Conservation (phyloP, 2,888 invertebrate genomes). For the Chloroclystis v-ata region DNA sequence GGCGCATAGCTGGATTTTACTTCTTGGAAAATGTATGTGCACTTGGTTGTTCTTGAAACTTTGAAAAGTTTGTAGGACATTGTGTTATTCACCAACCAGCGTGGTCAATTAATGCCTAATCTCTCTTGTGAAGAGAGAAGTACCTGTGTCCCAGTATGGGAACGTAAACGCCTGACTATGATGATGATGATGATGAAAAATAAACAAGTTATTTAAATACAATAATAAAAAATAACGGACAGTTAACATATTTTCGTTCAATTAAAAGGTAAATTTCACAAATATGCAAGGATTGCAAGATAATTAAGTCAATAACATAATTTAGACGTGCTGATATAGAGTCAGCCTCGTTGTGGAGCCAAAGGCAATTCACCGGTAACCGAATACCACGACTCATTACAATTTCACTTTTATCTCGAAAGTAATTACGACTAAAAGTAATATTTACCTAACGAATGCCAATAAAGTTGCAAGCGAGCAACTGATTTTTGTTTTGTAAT, state of each 20-base stretch:
- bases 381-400: constrained; percentile 51
- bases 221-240: not conserved
- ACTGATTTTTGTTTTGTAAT: not conserved
- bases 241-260: not conserved
- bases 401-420: constrained; percentile 36
- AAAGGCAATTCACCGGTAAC: constrained; percentile 46
- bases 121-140: too few relatives aligned
- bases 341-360: constrained; percentile 12
- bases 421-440: constrained; percentile 19
- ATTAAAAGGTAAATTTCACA: too few relatives aligned
- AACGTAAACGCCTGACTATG: too few relatives aligned
- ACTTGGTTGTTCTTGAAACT: too few relatives aligned
- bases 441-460: not conserved
- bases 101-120: too few relatives aligned
- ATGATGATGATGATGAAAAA: too few relatives aligned
- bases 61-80: too few relatives aligned
- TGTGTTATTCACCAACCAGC: too few relatives aligned
- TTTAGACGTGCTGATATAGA: constrained; percentile 12
- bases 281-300: not conserved
- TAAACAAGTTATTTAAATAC: not conserved
- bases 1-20: too few relatives aligned
- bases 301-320: constrained; percentile 2
- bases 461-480: not conserved
- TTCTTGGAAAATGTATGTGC: too few relatives aligned
- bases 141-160: too few relatives aligned